These are phyloP conservation scores for Plebejus melissa DNA, from an alignment of 2,888 invertebrate genomes.

Conservation along the genomic window DNA sequence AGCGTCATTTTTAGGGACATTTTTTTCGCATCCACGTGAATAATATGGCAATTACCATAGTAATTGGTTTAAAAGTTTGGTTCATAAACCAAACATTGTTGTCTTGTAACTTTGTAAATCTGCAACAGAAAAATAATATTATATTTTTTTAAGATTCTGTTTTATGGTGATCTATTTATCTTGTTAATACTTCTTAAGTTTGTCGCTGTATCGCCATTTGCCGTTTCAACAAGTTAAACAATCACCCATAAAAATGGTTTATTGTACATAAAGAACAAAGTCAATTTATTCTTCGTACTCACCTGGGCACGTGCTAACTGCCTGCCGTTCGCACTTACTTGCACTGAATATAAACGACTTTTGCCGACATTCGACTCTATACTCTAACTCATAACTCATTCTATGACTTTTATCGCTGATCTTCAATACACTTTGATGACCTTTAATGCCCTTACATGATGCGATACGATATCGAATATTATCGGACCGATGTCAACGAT, in stretches of 20 bases:
- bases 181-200: background rate
- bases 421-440: background rate
- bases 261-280: conserved; percentile 19
- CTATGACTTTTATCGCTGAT: conserved; percentile 9
- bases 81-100: too few species aligned
- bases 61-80: too few species aligned
- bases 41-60: too few species aligned
- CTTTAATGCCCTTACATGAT: background rate
- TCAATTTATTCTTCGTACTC: conserved; percentile 28
- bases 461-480: background rate
- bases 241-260: conserved; percentile 3
- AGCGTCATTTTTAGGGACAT: too few species aligned
- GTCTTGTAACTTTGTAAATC: too few species aligned
- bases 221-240: background rate
- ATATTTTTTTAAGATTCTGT: too few species aligned
- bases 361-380: background rate
- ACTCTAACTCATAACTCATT: conserved; percentile 2
- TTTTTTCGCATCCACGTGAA: too few species aligned
- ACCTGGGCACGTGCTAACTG: conserved; percentile 52
- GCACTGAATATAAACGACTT: conserved; percentile 29
- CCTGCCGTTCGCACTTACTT: conserved; percentile 45
- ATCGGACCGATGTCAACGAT: background rate
- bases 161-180: too few species aligned
- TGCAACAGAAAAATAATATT: too few species aligned
- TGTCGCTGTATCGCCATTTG: background rate